phyloP scores from a whole-genome alignment of 2,888 invertebrate genomes.

The Schizaphis graminum region DNA sequence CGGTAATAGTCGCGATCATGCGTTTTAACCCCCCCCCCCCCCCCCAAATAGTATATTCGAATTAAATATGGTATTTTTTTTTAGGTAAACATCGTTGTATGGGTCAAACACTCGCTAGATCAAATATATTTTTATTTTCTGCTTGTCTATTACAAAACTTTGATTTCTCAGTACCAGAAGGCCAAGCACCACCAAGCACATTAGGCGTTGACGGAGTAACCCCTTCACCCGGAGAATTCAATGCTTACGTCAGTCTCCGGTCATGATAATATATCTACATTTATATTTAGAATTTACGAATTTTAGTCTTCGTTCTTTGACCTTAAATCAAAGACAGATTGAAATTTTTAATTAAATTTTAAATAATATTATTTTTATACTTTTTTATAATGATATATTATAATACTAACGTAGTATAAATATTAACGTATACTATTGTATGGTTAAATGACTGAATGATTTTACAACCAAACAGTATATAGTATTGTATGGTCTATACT shows the following conservation, averaged over 20 bases:
- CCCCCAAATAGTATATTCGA: slow-evolving; percentile 22
- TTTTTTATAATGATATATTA: slow-evolving; percentile 14
- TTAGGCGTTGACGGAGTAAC: slow-evolving; percentile 84
- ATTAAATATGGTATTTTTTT: background rate
- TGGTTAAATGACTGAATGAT: slow-evolving; percentile 51
- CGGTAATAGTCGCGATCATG: slow-evolving; percentile 71
- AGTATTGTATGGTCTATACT: background rate
- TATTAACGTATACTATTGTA: slow-evolving; percentile 38
- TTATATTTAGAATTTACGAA: background rate
- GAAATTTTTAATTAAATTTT: background rate
- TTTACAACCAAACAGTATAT: slow-evolving; percentile 31
- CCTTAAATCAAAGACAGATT: background rate
- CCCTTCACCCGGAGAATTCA: slow-evolving; percentile 81
- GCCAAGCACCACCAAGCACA: slow-evolving; percentile 77
- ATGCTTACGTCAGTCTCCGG: slow-evolving; percentile 77
- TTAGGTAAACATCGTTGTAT: slow-evolving; percentile 82
- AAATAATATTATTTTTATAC: background rate
- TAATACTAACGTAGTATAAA: background rate
- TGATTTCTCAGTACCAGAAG: slow-evolving; percentile 78
- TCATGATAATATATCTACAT: slow-evolving; percentile 3
- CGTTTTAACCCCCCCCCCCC: background rate
- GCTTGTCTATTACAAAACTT: slow-evolving; percentile 82
- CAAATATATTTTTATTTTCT: slow-evolving; percentile 84
- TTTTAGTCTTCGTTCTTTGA: background rate
- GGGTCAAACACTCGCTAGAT: slow-evolving; percentile 84